Conservation (phyloP, 2,888 invertebrate genomes). For the Neocrepidodera transversa region DNA sequence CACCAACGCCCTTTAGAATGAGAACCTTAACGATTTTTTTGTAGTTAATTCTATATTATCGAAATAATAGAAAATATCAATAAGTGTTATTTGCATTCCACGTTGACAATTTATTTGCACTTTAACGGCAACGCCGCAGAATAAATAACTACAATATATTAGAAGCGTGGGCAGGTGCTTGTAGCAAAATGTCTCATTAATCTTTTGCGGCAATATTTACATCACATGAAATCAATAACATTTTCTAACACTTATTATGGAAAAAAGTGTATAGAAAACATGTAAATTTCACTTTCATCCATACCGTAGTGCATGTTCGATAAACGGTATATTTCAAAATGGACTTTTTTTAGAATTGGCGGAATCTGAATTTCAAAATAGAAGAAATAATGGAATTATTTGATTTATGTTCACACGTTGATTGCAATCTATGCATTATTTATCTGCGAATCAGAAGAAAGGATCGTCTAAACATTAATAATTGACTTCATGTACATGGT, state of each 20-base stretch:
- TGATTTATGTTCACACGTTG: constrained; percentile 1
- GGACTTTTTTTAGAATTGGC: neutral
- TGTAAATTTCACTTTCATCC: constrained; percentile 24
- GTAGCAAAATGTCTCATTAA: constrained; percentile 42
- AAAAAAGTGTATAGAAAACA: constrained; percentile 19
- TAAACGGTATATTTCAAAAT: constrained; percentile 4
- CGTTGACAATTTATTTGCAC: constrained; percentile 7
- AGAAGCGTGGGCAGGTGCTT: constrained; percentile 37
- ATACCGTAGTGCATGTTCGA: neutral
- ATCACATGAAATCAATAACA: constrained; percentile 28
- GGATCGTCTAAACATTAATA: constrained; percentile 3
- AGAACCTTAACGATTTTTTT: too few species aligned
- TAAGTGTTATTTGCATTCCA: too few species aligned
- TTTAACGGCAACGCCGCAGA: constrained; percentile 2
- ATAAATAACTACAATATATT: constrained; percentile 14
- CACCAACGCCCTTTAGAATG: too few species aligned
- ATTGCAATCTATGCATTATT: constrained; percentile 8
- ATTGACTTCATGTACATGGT: neutral
- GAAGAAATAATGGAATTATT: constrained; percentile 10
- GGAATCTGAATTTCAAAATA: constrained; percentile 11
- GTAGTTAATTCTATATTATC: too few species aligned
- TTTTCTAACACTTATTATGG: constrained; percentile 20
- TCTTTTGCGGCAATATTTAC: constrained; percentile 36
- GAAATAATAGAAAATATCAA: too few species aligned
- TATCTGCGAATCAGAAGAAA: constrained; percentile 9